Evolutionary conservation across 1,140 invertebrate species (phyloP), one percentile per base, ranked within the genome.

Genomic region (Latrodectus geometricus): DNA sequence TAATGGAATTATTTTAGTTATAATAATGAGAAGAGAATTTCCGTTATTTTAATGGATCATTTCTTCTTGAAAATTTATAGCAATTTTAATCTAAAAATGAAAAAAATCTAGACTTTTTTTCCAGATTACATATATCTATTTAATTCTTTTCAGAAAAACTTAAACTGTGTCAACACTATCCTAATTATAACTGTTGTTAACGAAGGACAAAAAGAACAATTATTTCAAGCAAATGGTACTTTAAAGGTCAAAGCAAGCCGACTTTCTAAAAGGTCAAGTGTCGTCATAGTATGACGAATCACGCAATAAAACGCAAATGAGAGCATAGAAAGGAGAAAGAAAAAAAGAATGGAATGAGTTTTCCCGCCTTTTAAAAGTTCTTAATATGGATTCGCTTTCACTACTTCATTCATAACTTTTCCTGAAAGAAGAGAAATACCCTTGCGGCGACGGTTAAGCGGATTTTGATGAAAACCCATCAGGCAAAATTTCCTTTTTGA

Each of bases 401-500:
- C 54, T 61, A 61, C 17, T 61, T 61, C 54, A 61, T 61, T 61
- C 54, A 61, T 61, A 61, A 61, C 11, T 61, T 61, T 61, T 61
- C 17, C 54, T 35, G 5, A 35, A 35, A 35, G 54, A 11, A 14
- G 54, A 61, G 17, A 17, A 61, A 61, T 11, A 14, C 17, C 11
- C 11, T 61, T 11, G 2, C 54, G 54, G 54, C 54, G 17, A 61
- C 54, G 17, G 11, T 61, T 61, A 61, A 61, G 54, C 54, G 54
- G 54, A 61, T 61, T 61, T 17, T 61, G 54, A 61, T 61, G 54
- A 61, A 61, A 14, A 17, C 54, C 54, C 54, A 61, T 61, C 54
- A 61, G 54, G 54, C 54, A 61, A 61, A 61, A 61, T 61, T 61
- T 61, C 54, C 54, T 61, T 61, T 61, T 61, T 61, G 54, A 61